Evolutionary conservation across 2,797 vertebrate genomes (phyloP).

Genomic region (Oceanodroma leucorhoa): DNA sequence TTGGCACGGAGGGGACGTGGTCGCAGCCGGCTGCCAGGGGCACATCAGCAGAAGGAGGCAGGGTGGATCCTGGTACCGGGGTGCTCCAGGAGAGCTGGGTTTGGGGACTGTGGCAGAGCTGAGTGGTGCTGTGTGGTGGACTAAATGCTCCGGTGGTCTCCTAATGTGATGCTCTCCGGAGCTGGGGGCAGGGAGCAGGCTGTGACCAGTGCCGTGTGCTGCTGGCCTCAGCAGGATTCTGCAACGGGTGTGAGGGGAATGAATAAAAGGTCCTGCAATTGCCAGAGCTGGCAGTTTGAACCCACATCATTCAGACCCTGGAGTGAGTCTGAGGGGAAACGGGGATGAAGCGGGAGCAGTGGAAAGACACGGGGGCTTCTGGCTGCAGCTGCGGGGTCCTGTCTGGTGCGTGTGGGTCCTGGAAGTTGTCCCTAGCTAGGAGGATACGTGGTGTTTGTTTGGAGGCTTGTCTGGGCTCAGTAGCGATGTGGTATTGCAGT

Average conservation of each 20-base stretch:
- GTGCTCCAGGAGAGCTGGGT: neutral
- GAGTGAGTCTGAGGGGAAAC: neutral
- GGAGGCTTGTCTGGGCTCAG: neutral
- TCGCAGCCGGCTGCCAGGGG: neutral
- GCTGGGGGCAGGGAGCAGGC: neutral
- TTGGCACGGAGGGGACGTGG: fast-evolving
- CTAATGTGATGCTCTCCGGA: fast-evolving
- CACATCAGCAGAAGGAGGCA: neutral
- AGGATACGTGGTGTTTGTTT: neutral
- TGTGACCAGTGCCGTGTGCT: neutral
- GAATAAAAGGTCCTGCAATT: slow-evolving; percentile 20
- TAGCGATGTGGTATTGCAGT: neutral
- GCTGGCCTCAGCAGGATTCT: slow-evolving; percentile 33
- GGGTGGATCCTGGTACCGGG: neutral
- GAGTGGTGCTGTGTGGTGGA: neutral
- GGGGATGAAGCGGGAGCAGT: neutral
- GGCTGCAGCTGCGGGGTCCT: neutral
- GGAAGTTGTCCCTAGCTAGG: neutral
- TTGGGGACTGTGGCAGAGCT: neutral
- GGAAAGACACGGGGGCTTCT: neutral
- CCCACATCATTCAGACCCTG: neutral
- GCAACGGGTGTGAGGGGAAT: slow-evolving; percentile 14
- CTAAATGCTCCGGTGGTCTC: neutral
- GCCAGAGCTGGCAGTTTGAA: neutral
- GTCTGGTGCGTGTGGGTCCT: neutral